Evolutionary conservation across 2,888 invertebrate species (phyloP), one percentile per base, ranked within the genome.

Genomic region (Darwinula stevensoni): DNA sequence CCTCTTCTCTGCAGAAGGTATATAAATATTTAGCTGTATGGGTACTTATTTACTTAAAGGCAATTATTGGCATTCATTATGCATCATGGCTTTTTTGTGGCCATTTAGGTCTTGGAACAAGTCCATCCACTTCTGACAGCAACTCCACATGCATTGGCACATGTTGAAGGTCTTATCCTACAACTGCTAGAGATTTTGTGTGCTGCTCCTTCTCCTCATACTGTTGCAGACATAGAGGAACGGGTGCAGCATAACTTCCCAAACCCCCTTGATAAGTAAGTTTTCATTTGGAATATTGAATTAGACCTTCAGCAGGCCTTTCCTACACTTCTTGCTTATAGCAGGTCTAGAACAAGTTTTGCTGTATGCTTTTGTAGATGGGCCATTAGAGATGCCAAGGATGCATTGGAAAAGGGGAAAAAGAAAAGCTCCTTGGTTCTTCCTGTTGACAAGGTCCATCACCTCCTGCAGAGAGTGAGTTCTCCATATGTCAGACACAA

Each of bases 161-260:
- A 80, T 52, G 78, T 91, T 38, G 91, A 91, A 58, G 67, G 69
- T 35, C 62, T 88, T 36, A 82, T 88, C 46, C 58, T 88, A 39
- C 67, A 74, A 36, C 62, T 91, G 38, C 58, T 91, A 48, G 72
- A 70, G 13, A 74, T 75, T 65, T 60, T 91, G 37, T 84, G 82
- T 48, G 71, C 72, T 17, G 67, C 68, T 43, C 76, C 78, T 16
- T 41, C 47, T 4, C 74, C 74, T 11, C 73, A 74, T 45, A 70
- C 73, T 16, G 66, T 74, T 14, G 55, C 73, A 63, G 91, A 91
- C 56, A 78, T 91, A 42, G 86, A 88, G 49, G 82, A 84, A 44
- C 62, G 82, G 39, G 82, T 91, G 18, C 66, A 71, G 39, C 71
- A 71, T 42, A 75, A 76, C 33, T 86, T 88, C 58, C 88, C 88